Conservation (phyloP, 2,888 invertebrate genomes). For the Drosophila ochracea region DNA sequence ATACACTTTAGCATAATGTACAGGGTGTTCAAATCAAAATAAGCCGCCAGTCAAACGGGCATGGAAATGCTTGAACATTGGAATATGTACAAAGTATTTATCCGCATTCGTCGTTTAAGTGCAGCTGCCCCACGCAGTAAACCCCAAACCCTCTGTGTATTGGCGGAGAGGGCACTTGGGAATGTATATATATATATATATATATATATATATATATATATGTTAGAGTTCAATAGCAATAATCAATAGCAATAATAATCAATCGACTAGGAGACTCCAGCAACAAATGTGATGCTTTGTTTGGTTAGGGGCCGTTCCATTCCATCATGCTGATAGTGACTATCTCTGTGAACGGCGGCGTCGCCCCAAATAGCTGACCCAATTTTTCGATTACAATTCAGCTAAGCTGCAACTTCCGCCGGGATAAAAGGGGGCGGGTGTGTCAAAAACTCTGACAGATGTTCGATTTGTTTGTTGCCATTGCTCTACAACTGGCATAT, state of each 20-base stretch:
- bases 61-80: slow-evolving; percentile 14
- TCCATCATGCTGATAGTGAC: slow-evolving; percentile 39
- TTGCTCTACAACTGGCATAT: not conserved
- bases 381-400: slow-evolving; percentile 33
- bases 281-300: slow-evolving; percentile 3
- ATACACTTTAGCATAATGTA: not conserved
- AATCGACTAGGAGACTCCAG: slow-evolving; percentile 23
- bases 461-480: slow-evolving; percentile 17
- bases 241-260: slow-evolving; percentile 59
- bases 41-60: slow-evolving; percentile 36
- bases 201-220: slow-evolving; percentile 24
- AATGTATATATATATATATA: slow-evolving; percentile 26
- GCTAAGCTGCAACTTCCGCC: slow-evolving; percentile 25
- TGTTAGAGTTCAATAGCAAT: slow-evolving; percentile 64
- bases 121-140: slow-evolving; percentile 7
- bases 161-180: not conserved
- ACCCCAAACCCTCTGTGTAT: not conserved
- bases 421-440: not conserved
- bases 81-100: slow-evolving; percentile 6
- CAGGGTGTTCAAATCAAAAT: slow-evolving; percentile 17
- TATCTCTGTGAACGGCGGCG: slow-evolving; percentile 6
- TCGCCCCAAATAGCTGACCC: slow-evolving; percentile 60
- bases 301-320: slow-evolving; percentile 8
- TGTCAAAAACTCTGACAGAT: slow-evolving; percentile 26
- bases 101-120: not conserved